Evolutionary conservation across 1,140 invertebrate genomes (phyloP), one percentile per base, ranked within the genome.

Genomic region (Diachasma alloeum): DNA sequence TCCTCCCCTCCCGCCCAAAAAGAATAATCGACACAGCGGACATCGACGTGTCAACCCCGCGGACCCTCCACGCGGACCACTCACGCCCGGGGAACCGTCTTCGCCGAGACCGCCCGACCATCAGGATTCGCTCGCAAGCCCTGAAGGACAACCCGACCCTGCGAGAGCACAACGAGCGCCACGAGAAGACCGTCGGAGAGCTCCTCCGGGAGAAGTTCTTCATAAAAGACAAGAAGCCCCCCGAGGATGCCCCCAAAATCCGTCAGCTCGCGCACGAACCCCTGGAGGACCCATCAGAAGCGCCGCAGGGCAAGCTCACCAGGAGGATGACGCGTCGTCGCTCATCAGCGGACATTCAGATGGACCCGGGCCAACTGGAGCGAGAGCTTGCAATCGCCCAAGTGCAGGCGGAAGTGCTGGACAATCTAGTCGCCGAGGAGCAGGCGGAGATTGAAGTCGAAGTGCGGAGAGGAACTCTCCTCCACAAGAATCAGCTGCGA

Each of bases 21-120:
- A 84, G 91, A 67, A 94, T 95, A 17, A 95, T 96, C 37, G 94
- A 96, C 83, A 96, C 95, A 4, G 94, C 94, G 1, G 94, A 96
- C 83, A 96, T 96, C 79, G 95, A 96, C 85, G 94, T 96, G 0
- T 94, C 94, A 2, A 90, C 91, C 0, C 89, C 90, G 0, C 89
- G 92, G 53, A 92, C 63, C 3, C 81, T 84, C 0, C 78, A 80
- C n/a, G 83, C 85, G 4, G 75, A 79, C 0, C n/a, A 36, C 26
- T 68, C 66, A 39, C n/a, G 31, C 4, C 36, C 66, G 0, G 73
- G 76, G 6, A 82, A 81, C 46, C 84, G 83, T 0, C 73, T 84
- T 1, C 83, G 86, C 0, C 85, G 87, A 0, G 85, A 88, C 39
- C 79, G 87, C 6, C 84, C 87, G 0, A 87, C 85, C 0, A 86